phyloP scores from a whole-genome alignment of 2,888 invertebrate genomes.

The Aleiodes leptofemur region DNA sequence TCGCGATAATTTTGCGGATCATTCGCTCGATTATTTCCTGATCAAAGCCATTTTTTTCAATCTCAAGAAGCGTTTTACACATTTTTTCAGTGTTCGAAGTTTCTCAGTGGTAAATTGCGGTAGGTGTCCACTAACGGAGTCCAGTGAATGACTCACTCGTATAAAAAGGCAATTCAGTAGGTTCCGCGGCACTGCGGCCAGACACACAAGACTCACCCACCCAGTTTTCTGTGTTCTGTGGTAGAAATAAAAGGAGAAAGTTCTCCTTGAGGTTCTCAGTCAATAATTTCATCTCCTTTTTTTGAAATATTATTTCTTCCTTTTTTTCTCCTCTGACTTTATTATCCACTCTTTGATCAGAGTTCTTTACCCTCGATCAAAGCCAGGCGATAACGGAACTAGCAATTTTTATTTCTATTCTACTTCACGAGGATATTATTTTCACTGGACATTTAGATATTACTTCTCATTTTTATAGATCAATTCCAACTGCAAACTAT shows the following conservation, averaged over 20 bases:
- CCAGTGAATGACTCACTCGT: slow-evolving; percentile 11
- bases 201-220: slow-evolving; percentile 18
- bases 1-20: too few species aligned
- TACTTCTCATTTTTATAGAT: not conserved
- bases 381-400: slow-evolving; percentile 12
- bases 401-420: slow-evolving; percentile 17
- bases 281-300: not conserved
- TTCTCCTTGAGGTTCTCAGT: slow-evolving; percentile 4
- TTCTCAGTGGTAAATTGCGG: not conserved
- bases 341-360: slow-evolving; percentile 6
- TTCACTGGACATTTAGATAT: not conserved
- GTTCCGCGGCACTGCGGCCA: slow-evolving; percentile 7
- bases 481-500: not conserved
- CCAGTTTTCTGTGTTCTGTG: not conserved
- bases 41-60: too few species aligned
- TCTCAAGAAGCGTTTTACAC: too few species aligned
- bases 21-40: too few species aligned
- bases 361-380: not conserved
- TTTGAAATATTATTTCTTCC: not conserved
- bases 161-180: slow-evolving; percentile 13
- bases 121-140: slow-evolving; percentile 5
- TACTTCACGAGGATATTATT: not conserved
- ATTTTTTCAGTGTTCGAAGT: not conserved
- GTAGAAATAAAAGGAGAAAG: slow-evolving; percentile 22
- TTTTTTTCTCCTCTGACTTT: not conserved